Evolutionary conservation across 2,113 vertebrate species (phyloP), one percentile per base, ranked within the genome.

Genomic region (Puntigrus tetrazona): DNA sequence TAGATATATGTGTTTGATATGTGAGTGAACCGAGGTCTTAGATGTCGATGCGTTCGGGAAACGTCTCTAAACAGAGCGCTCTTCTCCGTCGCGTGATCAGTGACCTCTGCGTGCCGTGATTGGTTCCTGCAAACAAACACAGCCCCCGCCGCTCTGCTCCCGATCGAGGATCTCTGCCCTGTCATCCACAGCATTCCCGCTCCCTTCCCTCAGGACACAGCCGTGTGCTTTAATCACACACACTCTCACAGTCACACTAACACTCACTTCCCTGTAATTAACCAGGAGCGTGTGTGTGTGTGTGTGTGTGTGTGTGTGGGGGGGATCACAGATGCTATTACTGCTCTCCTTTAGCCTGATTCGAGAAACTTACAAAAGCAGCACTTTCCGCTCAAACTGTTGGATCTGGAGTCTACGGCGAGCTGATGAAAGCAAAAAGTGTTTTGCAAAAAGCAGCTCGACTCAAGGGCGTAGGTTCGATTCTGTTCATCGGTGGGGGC

Each of bases 261-360:
- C 67, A 63, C 25, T 3, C 84, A 83, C 14, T 41, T 31, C 36
- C 18, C 27, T 75, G 43, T 75, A 83, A 63, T 75, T 59, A 75
- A 73, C 13, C 29, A 31, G 27, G 61, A 31, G 45, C n/a, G n/a
- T n/a, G 4, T n/a, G 20, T 43, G 72, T 47, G 52, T 25, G 36
- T 34, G 57, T 78, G 29, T 78, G 82, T 43, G 73, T 52, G 73
- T 27, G n/a, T 59, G 8, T 57, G 55, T 57, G 55, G n/a, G n/a
- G n/a, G n/a, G 11, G 41, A 63, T 31, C 59, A 63, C 59, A 63
- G 59, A 14, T 5, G 5, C 6, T 0, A 5, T 65, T 47, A 31
- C 7, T 75, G 73, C 45, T 20, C 45, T 75, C 10, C 22, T 29
- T 74, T 47, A 29, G 43, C 25, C 27, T 74, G 3, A 65, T 29